Evolutionary conservation across 2,888 invertebrate genomes (phyloP).

Genomic region (Stramonita haemastoma): DNA sequence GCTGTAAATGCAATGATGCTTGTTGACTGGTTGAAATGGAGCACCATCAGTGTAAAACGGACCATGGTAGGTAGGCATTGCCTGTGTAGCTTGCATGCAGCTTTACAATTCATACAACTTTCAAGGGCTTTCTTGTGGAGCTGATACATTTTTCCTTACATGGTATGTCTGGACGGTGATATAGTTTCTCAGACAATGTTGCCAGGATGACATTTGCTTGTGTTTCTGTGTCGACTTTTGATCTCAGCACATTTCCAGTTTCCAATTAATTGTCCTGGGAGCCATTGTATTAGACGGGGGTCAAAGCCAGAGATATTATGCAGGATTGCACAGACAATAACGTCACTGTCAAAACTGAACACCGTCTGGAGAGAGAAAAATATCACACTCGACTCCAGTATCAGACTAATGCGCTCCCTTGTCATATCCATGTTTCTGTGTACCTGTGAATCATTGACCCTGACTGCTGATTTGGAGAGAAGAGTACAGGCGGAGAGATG

Average conservation of each 20-base stretch:
- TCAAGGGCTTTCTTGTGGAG: neutral
- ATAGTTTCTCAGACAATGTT: neutral
- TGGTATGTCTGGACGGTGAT: neutral
- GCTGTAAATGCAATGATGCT: too few relatives aligned
- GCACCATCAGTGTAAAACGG: neutral
- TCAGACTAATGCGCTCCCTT: too few relatives aligned
- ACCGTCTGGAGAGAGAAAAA: too few relatives aligned
- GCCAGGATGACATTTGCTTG: conserved; percentile 3
- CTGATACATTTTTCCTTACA: neutral
- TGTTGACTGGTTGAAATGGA: neutral
- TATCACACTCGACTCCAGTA: too few relatives aligned
- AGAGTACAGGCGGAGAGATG: too few relatives aligned
- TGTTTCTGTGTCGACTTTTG: neutral
- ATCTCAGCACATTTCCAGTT: neutral
- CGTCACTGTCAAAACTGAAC: too few relatives aligned
- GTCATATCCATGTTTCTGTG: too few relatives aligned
- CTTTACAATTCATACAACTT: neutral
- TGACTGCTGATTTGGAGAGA: too few relatives aligned
- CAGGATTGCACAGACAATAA: too few relatives aligned
- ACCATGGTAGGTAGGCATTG: neutral
- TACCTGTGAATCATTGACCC: too few relatives aligned
- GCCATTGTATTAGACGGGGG: neutral
- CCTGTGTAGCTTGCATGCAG: neutral
- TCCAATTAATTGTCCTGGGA: neutral
- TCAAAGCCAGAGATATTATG: too few relatives aligned